phyloP scores from a whole-genome alignment of 2,888 invertebrate genomes.

The Limnephilus auricula region DNA sequence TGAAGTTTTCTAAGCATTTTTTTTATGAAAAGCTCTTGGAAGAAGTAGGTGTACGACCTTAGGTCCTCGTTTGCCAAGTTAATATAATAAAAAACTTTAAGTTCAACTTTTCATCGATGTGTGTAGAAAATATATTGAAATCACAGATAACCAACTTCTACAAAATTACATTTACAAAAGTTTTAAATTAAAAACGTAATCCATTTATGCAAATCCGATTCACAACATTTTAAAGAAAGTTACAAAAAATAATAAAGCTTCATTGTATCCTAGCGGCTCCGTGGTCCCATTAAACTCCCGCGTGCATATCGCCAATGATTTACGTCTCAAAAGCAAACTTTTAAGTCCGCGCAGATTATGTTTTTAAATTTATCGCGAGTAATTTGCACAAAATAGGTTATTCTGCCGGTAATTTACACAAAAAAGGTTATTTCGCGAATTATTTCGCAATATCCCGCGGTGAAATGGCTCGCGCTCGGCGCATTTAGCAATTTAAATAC shows the following conservation, averaged over 20 bases:
- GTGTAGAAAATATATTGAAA: not conserved
- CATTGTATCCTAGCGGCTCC: not conserved
- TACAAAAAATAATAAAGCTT: not conserved
- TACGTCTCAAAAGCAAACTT: slow-evolving; percentile 63
- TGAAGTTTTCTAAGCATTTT: no score
- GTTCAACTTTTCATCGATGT: no score
- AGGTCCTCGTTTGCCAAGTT: no score
- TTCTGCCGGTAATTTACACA: slow-evolving; percentile 59
- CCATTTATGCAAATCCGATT: not conserved
- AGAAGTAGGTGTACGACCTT: no score
- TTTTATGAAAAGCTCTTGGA: no score
- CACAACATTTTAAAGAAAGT: not conserved
- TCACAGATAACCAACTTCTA: not conserved
- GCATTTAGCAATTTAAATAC: slow-evolving; percentile 57
- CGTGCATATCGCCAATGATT: slow-evolving; percentile 59
- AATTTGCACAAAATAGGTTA: slow-evolving; percentile 58
- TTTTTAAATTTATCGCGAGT: slow-evolving; percentile 58
- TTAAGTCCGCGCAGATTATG: slow-evolving; percentile 65
- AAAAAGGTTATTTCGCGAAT: slow-evolving; percentile 60
- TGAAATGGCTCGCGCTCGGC: slow-evolving; percentile 45
- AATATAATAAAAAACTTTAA: no score
- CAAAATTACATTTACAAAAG: not conserved
- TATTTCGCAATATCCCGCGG: slow-evolving; percentile 52
- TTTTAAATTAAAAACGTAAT: not conserved
- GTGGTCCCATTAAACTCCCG: slow-evolving; percentile 9